These are phyloP conservation scores for Pogona vitticeps DNA, from an alignment of 2,113 vertebrate genomes.

Conservation along the genomic window DNA sequence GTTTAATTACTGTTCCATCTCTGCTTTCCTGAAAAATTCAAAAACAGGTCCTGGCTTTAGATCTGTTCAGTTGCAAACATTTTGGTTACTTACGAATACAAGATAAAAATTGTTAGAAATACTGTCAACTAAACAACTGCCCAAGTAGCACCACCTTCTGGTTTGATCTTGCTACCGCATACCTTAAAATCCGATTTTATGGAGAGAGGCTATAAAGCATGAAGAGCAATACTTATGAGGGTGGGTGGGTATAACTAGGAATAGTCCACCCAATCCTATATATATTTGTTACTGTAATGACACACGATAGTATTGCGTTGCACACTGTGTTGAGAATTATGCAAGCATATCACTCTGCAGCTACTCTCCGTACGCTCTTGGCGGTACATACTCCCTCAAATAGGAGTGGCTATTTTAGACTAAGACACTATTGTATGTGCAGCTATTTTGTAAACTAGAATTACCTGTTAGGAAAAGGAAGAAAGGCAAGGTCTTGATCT, in stretches of 20 bases:
- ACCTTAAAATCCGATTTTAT: not conserved
- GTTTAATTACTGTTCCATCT: not conserved
- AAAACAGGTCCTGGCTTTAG: not conserved
- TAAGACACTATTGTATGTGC: not conserved
- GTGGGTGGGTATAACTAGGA: too few relatives aligned
- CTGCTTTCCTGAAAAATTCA: not conserved
- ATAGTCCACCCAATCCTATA: too few relatives aligned
- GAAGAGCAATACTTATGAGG: too few relatives aligned
- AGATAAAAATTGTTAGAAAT: not conserved
- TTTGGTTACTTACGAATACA: not conserved
- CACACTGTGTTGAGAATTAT: not conserved
- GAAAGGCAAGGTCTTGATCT: not conserved
- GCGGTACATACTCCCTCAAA: too few relatives aligned
- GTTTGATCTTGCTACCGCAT: not conserved
- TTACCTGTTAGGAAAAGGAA: not conserved
- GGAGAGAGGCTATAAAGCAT: not conserved
- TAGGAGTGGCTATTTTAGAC: not conserved
- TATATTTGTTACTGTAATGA: too few relatives aligned
- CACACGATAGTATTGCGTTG: too few relatives aligned
- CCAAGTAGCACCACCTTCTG: constrained; percentile 11
- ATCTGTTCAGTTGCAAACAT: not conserved
- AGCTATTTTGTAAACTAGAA: not conserved
- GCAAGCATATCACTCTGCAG: too few relatives aligned
- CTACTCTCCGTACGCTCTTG: too few relatives aligned
- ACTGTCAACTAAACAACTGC: not conserved